Conservation (phyloP, 1,140 invertebrate genomes). For the Amphibalanus amphitrite region DNA sequence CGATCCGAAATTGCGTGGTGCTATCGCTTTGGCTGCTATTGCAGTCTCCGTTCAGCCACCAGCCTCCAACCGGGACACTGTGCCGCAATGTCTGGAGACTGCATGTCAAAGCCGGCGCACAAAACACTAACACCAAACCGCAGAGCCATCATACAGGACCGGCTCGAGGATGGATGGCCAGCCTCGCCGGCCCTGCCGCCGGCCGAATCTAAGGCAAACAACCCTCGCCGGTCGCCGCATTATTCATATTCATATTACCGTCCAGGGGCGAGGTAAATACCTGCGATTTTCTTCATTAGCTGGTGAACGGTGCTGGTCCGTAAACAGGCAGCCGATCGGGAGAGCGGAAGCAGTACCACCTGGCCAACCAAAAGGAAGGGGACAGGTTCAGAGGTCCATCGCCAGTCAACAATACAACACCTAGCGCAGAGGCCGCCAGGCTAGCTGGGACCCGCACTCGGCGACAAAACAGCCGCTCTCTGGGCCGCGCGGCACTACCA, state of each 20-base stretch:
- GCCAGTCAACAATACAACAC: no score
- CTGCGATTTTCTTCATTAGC: not conserved
- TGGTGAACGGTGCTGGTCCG: not conserved
- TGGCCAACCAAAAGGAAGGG: no score
- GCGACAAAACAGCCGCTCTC: not conserved
- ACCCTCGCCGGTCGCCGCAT: not conserved
- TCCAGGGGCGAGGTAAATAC: not conserved
- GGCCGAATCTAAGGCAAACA: not conserved
- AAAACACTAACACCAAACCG: not conserved
- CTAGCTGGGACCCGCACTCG: no score
- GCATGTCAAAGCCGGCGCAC: not conserved
- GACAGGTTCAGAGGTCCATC: no score
- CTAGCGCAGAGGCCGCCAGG: no score
- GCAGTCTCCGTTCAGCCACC: no score
- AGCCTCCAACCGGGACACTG: not conserved
- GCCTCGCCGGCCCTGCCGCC: no score
- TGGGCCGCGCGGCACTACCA: not conserved
- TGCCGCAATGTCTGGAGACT: not conserved
- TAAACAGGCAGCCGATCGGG: not conserved
- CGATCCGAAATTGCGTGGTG: no score
- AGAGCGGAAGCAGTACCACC: not conserved
- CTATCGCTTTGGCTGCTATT: no score
- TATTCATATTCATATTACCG: conserved; percentile 1
- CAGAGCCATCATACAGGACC: not conserved
- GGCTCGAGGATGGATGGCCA: not conserved